Conservation (phyloP, 2,888 invertebrate species). For the Endotricha flammealis region DNA sequence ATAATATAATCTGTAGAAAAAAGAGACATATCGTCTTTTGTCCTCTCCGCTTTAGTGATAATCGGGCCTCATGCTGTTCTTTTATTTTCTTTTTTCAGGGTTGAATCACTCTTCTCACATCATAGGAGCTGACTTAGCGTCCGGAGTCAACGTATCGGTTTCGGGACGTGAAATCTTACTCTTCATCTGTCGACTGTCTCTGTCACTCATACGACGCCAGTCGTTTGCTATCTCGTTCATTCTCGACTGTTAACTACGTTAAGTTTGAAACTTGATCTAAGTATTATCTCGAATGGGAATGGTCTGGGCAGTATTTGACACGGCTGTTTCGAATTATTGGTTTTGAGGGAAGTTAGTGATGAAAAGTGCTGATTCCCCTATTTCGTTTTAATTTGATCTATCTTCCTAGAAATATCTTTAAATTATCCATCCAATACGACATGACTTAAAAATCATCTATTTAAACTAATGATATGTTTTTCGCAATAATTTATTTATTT, state of each 20-base stretch:
- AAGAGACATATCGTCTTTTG: no score
- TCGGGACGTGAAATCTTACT: constrained; percentile 32
- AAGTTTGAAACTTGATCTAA: constrained; percentile 36
- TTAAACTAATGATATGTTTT: constrained; percentile 15
- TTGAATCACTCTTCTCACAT: constrained; percentile 39
- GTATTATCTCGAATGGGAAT: constrained; percentile 32
- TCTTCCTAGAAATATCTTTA: constrained; percentile 27
- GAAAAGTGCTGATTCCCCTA: constrained; percentile 44
- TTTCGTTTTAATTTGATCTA: constrained; percentile 30
- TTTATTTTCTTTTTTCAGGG: constrained; percentile 36
- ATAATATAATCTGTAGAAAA: no score
- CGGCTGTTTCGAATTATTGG: constrained; percentile 16
- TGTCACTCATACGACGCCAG: constrained; percentile 56
- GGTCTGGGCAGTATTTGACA: constrained; percentile 21
- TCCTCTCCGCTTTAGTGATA: no score
- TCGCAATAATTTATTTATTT: constrained; percentile 26
- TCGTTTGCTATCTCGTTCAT: constrained; percentile 56
- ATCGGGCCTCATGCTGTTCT: no score
- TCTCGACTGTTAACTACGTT: constrained; percentile 43
- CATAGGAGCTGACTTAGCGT: constrained; percentile 43
- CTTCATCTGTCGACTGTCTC: constrained; percentile 63
- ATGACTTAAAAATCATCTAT: constrained; percentile 41
- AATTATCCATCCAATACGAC: constrained; percentile 63
- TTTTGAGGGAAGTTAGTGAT: constrained; percentile 23
- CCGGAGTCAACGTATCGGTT: constrained; percentile 29